Conservation (phyloP, 2,888 invertebrate genomes). For the Zhuqinia jingwanae region DNA sequence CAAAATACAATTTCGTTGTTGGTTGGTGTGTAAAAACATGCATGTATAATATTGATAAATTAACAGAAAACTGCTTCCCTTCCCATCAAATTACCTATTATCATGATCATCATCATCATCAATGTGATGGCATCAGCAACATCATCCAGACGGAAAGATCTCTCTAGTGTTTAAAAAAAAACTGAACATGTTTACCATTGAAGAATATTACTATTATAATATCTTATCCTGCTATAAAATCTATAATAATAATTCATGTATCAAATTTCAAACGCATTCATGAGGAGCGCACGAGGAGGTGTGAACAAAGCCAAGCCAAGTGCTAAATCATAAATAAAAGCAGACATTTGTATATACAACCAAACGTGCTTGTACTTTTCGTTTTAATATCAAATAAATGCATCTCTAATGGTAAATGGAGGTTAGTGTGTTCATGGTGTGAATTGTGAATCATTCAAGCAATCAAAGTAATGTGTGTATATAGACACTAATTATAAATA, state of each 20-base stretch:
- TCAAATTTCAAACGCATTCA: constrained; percentile 31
- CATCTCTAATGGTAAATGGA: not conserved
- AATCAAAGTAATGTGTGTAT: too few relatives aligned
- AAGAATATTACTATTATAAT: too few relatives aligned
- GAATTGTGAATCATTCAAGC: constrained; percentile 42
- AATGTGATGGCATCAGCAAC: not conserved
- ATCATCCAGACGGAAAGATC: too few relatives aligned
- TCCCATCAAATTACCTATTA: too few relatives aligned
- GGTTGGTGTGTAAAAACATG: too few relatives aligned
- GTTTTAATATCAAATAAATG: constrained; percentile 26
- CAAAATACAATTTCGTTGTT: too few relatives aligned
- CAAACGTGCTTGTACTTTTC: too few relatives aligned
- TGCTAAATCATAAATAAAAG: not conserved
- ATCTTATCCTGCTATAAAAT: too few relatives aligned
- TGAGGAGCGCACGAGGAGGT: constrained; percentile 32
- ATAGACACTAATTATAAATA: constrained; percentile 58
- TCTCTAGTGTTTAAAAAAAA: too few relatives aligned
- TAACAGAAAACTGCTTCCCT: not conserved
- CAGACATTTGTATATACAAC: constrained; percentile 26
- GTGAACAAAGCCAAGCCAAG: constrained; percentile 24
- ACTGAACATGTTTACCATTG: too few relatives aligned
- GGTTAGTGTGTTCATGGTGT: not conserved
- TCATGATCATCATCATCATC: not conserved
- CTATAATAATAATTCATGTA: constrained; percentile 16
- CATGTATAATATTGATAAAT: too few relatives aligned